phyloP scores from a whole-genome alignment of 2,888 invertebrate genomes.

The Tribolium freemani region DNA sequence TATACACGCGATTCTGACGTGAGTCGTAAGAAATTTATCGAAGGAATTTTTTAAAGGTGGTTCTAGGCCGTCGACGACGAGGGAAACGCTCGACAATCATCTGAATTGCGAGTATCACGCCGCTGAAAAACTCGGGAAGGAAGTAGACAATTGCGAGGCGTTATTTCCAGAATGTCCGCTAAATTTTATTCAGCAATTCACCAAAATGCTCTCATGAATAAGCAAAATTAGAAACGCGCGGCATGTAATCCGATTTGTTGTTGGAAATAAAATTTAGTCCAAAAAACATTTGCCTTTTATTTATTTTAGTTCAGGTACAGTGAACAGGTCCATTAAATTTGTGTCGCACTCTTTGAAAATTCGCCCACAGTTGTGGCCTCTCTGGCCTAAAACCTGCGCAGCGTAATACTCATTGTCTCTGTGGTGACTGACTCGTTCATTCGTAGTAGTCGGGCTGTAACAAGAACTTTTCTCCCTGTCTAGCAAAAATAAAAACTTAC shows the following conservation, averaged over 20 bases:
- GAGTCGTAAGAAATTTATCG: slow-evolving; percentile 62
- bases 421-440: slow-evolving; percentile 57
- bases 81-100: slow-evolving; percentile 75
- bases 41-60: slow-evolving; percentile 11
- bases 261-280: neutral
- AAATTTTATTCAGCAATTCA: slow-evolving; percentile 74
- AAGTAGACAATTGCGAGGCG: slow-evolving; percentile 70
- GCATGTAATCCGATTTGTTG: too few relatives aligned
- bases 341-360: slow-evolving; percentile 47
- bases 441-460: slow-evolving; percentile 68
- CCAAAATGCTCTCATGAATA: slow-evolving; percentile 58
- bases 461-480: neutral
- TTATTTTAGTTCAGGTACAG: neutral
- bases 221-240: neutral
- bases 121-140: slow-evolving; percentile 78
- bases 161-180: slow-evolving; percentile 77
- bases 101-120: slow-evolving; percentile 81
- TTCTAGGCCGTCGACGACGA: slow-evolving; percentile 79
- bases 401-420: slow-evolving; percentile 69
- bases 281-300: neutral
- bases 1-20: slow-evolving; percentile 79
- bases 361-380: slow-evolving; percentile 34
- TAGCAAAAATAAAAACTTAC: slow-evolving; percentile 69
- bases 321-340: slow-evolving; percentile 39
- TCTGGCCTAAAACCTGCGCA: slow-evolving; percentile 70